Conservation (phyloP, 2,113 vertebrate genomes). For the Upupa epops region DNA sequence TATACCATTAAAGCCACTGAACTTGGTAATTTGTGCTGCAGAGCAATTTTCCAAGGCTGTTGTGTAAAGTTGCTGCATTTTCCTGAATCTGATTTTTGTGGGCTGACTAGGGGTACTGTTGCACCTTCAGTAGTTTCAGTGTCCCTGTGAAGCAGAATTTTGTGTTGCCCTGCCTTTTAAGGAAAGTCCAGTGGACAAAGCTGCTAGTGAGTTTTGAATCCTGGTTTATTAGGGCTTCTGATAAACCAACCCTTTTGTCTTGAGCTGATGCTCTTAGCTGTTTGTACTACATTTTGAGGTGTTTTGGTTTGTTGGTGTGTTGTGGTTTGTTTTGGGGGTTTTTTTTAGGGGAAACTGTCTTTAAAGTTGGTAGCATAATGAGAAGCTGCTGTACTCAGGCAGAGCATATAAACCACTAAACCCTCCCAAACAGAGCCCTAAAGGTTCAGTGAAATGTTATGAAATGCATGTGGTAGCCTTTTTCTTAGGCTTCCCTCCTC, state of each 20-base stretch:
- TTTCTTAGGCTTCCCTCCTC: not conserved
- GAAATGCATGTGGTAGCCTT: not conserved
- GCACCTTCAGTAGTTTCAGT: not conserved
- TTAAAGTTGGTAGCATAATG: not conserved
- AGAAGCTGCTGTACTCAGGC: not conserved
- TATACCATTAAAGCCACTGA: too few relatives aligned
- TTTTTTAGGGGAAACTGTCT: not conserved
- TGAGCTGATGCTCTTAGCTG: not conserved
- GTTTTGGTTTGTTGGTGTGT: accelerated
- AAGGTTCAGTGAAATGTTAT: not conserved
- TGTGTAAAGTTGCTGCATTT: not conserved
- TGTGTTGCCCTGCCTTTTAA: not conserved
- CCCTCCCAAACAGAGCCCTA: not conserved
- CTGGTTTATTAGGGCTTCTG: not conserved
- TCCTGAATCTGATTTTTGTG: not conserved
- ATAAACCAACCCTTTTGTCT: not conserved
- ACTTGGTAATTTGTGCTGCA: not conserved
- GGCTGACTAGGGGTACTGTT: accelerated
- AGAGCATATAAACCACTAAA: not conserved
- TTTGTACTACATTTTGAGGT: not conserved
- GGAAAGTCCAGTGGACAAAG: not conserved
- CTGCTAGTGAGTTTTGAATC: not conserved
- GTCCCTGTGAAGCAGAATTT: not conserved
- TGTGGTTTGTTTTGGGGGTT: not conserved
- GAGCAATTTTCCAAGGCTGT: not conserved